phyloP scores from a whole-genome alignment of 1,140 invertebrate species.

The Muscidifurax raptorellus region DNA sequence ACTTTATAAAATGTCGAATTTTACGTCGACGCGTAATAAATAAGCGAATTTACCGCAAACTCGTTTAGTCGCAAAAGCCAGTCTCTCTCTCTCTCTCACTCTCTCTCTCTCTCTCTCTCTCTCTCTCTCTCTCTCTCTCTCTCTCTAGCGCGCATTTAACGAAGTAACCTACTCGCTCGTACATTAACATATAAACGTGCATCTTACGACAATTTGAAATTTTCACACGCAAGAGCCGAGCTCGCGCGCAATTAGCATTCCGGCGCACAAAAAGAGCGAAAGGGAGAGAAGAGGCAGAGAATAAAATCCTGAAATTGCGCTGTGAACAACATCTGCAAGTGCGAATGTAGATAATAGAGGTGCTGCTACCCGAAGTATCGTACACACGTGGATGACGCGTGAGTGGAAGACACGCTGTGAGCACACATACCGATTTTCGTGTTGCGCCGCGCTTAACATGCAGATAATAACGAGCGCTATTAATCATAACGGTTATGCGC shows the following conservation, averaged over 20 bases:
- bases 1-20: too few relatives aligned
- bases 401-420: neutral
- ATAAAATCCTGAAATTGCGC: conserved; percentile 2
- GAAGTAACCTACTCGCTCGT: too few relatives aligned
- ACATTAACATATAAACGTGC: too few relatives aligned
- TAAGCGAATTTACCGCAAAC: too few relatives aligned
- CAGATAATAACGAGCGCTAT: conserved; percentile 28
- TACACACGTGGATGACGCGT: neutral
- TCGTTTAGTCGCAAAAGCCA: too few relatives aligned
- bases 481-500: conserved; percentile 21
- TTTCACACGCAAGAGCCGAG: conserved; percentile 6
- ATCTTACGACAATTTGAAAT: neutral
- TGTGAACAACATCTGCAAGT: neutral
- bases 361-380: neutral
- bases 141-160: too few relatives aligned
- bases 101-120: too few relatives aligned
- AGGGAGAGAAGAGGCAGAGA: neutral
- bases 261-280: neutral
- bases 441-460: conserved; percentile 2
- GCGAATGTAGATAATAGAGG: neutral
- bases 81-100: too few relatives aligned
- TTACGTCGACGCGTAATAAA: too few relatives aligned
- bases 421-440: conserved; percentile 29
- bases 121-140: too few relatives aligned
- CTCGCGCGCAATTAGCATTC: conserved; percentile 2